Evolutionary conservation across 2,888 invertebrate species (phyloP), one percentile per base, ranked within the genome.

Genomic region (Melieria crassipennis): DNA sequence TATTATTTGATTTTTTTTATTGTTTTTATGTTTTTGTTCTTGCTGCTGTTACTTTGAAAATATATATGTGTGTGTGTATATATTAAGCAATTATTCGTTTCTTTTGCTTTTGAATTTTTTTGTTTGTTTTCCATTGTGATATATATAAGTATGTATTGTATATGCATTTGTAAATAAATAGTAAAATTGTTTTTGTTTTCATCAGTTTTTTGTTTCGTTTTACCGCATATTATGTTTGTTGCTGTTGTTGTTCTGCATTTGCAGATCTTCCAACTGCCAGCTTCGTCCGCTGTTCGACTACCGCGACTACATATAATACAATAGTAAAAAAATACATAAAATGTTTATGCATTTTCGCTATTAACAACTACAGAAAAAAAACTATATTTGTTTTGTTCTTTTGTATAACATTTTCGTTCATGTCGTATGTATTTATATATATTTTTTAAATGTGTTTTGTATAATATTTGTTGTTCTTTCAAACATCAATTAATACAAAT

Each of bases 1-100:
- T 52, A 52, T 52, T 52, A 52, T n/a, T 52, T 52, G 13, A 52
- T 52, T 52, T 7, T n/a, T n/a, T 50, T 50, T 50, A 50, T 52
- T 52, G n/a, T 11, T 9, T 52, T 52, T 52, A 1, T 52, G 11
- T 50, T 50, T 50, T 50, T 10, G 11, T 11, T 13, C 11, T n/a
- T 52, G 11, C 6, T n/a, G 6, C 13, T 52, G 11, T 52, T 52
- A 52, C 13, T 52, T 52, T 52, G 11, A 52, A 7, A 50, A 50
- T 50, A 50, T 50, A 50, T 64, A 64, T 55, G 1, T 9, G 43
- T 55, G n/a, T 30, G 42, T 63, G 10, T 30, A 42, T 50, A 30
- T 30, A 55, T 69, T 30, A 30, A 30, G 30, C 62, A 69, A 69
- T 69, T 63, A 69, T 63, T 69, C 61, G 62, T 68, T 43, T 62